A percentile compares a stretch with the other conserved stretches of the same genome.
Evolutionary conservation across 2,888 invertebrate genomes (phyloP).

Genomic region (Creontiades dilutus): DNA sequence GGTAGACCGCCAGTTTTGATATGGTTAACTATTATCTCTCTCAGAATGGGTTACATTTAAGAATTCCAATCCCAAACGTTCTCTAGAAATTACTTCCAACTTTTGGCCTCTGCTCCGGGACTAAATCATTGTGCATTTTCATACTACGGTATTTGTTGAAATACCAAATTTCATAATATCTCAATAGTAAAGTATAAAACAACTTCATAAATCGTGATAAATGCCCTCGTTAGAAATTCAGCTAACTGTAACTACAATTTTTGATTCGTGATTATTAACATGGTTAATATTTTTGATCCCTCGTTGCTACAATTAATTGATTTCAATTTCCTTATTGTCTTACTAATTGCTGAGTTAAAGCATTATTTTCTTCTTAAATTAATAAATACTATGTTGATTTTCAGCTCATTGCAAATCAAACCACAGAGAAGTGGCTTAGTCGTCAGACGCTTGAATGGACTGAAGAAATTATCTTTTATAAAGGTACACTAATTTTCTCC

Average conservation of each 20-base stretch:
- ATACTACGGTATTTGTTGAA: too few species aligned
- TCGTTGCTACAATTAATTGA: not conserved
- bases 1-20: too few species aligned
- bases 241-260: not conserved
- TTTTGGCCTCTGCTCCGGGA: too few species aligned
- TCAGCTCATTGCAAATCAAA: conserved; percentile 83
- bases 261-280: not conserved
- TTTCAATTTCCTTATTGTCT: not conserved
- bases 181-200: too few species aligned
- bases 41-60: too few species aligned
- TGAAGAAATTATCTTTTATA: conserved; percentile 23
- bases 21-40: too few species aligned
- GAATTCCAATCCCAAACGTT: too few species aligned
- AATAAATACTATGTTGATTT: conserved; percentile 75
- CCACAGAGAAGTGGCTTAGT: conserved; percentile 77
- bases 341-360: not conserved
- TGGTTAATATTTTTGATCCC: conserved; percentile 23
- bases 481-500: conserved; percentile 4
- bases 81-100: too few species aligned
- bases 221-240: not conserved
- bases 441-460: conserved; percentile 6
- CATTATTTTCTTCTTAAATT: not conserved
- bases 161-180: too few species aligned
- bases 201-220: not conserved
- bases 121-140: too few species aligned